Evolutionary conservation across 30 jellyfish, hydroid and myxozoan genomes (phyloP).

Genomic region (Phacellophora camtschatica): DNA sequence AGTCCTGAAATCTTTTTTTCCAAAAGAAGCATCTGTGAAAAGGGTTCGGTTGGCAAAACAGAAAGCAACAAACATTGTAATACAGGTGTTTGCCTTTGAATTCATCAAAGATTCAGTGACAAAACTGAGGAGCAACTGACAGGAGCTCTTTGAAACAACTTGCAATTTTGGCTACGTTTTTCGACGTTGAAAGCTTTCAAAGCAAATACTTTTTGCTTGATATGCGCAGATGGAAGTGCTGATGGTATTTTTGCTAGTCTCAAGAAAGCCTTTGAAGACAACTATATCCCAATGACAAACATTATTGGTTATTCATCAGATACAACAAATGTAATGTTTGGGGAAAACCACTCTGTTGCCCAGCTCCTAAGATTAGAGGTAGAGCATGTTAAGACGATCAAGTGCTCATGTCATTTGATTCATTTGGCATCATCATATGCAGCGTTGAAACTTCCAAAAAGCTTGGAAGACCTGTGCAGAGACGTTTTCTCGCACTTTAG

Average conservation of each 20-base stretch:
- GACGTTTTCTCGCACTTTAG: conserved; percentile 42
- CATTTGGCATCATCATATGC: conserved; percentile 66
- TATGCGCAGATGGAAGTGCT: conserved; percentile 51
- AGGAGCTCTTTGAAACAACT: conserved; percentile 22
- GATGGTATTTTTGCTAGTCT: conserved; percentile 6
- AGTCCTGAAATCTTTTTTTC: background rate
- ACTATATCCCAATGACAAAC: conserved; percentile 46
- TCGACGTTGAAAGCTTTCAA: conserved; percentile 13
- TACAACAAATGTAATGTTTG: conserved; percentile 68
- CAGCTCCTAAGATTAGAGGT: conserved; percentile 1
- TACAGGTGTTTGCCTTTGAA: conserved; percentile 24
- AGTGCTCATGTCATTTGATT: conserved; percentile 49
- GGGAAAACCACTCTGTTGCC: conserved; percentile 56
- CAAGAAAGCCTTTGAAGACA: conserved; percentile 10
- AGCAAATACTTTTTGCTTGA: too few species aligned
- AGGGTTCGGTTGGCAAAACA: conserved; percentile 26
- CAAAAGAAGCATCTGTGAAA: background rate
- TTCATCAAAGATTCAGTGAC: background rate
- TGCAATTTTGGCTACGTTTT: conserved; percentile 13
- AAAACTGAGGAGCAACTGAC: conserved; percentile 28
- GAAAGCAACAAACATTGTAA: conserved; percentile 29
- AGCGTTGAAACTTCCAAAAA: conserved; percentile 34
- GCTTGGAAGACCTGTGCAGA: conserved; percentile 47
- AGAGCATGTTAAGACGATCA: conserved; percentile 5
- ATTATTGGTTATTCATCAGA: conserved; percentile 60